Conservation (phyloP, 2,797 vertebrate genomes). For the Chaenodraco wilsoni region DNA sequence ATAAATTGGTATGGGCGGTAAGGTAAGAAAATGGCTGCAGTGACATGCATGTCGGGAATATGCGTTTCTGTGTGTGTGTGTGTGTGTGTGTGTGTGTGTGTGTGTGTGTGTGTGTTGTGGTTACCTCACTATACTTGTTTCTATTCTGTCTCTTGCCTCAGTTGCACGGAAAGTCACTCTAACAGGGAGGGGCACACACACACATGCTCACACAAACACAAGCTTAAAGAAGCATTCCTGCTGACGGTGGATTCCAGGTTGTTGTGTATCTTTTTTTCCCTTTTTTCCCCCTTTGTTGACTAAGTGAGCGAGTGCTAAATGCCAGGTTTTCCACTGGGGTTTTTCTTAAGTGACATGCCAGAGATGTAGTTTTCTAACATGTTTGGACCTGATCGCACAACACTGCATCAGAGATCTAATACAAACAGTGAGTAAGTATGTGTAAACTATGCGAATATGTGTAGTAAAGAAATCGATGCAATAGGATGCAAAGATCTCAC, state of each 20-base stretch:
- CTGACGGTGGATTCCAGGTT: conserved; percentile 29
- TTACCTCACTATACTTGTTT: conserved; percentile 52
- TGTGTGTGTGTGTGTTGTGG: conserved; percentile 36
- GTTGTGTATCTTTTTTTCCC: conserved; percentile 19
- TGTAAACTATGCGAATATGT: conserved; percentile 39
- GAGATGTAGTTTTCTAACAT: conserved; percentile 27
- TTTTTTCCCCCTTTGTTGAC: conserved; percentile 43
- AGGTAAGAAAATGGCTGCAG: conserved; percentile 11
- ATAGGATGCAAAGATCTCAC: neutral
- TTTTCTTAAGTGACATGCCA: conserved; percentile 40
- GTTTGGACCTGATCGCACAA: conserved; percentile 20
- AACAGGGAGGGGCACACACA: conserved; percentile 59
- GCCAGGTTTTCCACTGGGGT: conserved; percentile 54
- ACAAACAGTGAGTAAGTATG: neutral
- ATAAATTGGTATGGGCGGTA: conserved; percentile 19
- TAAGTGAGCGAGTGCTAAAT: conserved; percentile 44
- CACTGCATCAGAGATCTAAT: conserved; percentile 8
- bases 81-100: too few relatives aligned
- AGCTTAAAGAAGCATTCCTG: conserved; percentile 40
- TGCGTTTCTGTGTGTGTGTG: conserved; percentile 12
- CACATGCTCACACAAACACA: conserved; percentile 30
- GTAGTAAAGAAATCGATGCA: conserved; percentile 12
- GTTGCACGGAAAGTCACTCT: conserved; percentile 60
- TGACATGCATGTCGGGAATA: conserved; percentile 12
- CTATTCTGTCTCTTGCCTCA: conserved; percentile 41